These are phyloP conservation scores for Callimico goeldii DNA, from an alignment of 2,797 vertebrate species.

Conservation along the genomic window DNA sequence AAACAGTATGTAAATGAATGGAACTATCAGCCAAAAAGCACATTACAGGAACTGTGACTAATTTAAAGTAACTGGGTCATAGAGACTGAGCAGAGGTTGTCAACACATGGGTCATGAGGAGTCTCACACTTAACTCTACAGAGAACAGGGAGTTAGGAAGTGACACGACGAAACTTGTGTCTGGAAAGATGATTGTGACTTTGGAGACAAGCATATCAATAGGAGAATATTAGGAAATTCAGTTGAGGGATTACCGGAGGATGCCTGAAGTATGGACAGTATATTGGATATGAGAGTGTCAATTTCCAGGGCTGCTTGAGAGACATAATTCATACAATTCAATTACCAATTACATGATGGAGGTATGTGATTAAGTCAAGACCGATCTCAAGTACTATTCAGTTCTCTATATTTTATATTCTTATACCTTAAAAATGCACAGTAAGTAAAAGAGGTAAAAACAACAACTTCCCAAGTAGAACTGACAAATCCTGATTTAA, in stretches of 20 bases:
- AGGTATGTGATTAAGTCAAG: neutral
- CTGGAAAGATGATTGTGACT: neutral
- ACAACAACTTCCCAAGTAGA: neutral
- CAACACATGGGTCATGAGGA: neutral
- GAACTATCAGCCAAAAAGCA: neutral
- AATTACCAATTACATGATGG: neutral
- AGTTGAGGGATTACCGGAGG: neutral
- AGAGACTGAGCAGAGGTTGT: neutral
- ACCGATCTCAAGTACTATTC: neutral
- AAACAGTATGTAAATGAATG: neutral
- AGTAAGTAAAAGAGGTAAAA: neutral
- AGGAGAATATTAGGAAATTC: neutral
- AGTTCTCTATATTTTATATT: neutral
- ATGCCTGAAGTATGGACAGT: fast-evolving
- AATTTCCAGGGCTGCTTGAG: neutral
- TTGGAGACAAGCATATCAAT: neutral
- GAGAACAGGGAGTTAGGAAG: neutral
- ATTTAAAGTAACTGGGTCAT: neutral
- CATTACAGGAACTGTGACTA: neutral
- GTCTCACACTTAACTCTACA: neutral
- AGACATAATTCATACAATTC: neutral
- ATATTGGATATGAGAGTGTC: neutral
- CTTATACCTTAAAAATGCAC: neutral
- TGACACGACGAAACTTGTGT: neutral
- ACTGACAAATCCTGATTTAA: slow-evolving; percentile 10